Evolutionary conservation across 2,888 invertebrate species (phyloP).

Genomic region (Morpho deidamia): DNA sequence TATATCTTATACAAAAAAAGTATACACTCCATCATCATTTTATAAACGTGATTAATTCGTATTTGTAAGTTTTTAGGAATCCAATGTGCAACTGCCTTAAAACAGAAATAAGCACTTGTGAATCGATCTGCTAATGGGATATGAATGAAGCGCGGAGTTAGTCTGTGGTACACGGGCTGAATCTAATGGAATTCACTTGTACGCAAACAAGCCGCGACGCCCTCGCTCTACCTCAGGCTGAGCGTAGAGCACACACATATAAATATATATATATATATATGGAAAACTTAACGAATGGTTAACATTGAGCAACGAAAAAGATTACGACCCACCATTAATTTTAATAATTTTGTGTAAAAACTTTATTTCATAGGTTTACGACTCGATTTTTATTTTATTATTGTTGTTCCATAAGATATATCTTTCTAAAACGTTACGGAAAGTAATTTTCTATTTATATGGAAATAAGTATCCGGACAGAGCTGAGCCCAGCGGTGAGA

Average conservation of each 20-base stretch:
- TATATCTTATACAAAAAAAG: no score
- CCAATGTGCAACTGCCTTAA: conserved; percentile 23
- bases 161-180: conserved; percentile 62
- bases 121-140: conserved; percentile 76
- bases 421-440: no score
- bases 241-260: conserved; percentile 10
- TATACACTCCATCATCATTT: no score
- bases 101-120: conserved; percentile 59
- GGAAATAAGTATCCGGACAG: no score
- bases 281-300: conserved; percentile 6
- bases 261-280: no score
- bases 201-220: conserved; percentile 72
- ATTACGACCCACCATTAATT: background rate
- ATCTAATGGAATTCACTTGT: conserved; percentile 78
- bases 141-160: conserved; percentile 67
- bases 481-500: no score
- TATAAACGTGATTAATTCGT: no score
- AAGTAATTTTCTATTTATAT: no score
- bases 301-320: conserved; percentile 2
- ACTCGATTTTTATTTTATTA: no score
- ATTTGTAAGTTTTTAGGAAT: background rate
- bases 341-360: no score
- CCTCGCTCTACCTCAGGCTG: conserved; percentile 36
- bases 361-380: no score
- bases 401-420: no score